Evolutionary conservation across 2,113 vertebrate genomes (phyloP), one percentile per base, ranked within the genome.

Genomic region (Pterocles gutturalis): DNA sequence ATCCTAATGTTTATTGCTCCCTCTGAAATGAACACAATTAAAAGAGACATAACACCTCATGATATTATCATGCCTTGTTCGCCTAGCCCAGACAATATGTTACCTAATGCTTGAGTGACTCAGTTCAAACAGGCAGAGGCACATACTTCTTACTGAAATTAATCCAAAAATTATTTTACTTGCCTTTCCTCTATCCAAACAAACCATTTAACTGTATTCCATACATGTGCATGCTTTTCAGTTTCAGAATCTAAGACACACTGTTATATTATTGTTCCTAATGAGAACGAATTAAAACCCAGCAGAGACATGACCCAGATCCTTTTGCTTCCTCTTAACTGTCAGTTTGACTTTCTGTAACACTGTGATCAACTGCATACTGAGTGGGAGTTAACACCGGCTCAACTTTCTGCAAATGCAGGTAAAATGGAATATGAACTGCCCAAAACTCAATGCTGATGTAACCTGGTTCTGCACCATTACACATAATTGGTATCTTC

Each of bases 1-100:
- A 88, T 73, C 64, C 51, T 97, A 97, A 98, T 97, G 96, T 95
- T 98, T 98, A 98, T 98, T 96, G 77, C 95, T 97, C 31, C 69
- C 89, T 96, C 80, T 65, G 76, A 96, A 95, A 97, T 92, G 83
- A 97, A 93, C 43, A 94, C 91, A 93, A 96, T 98, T 98, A 97
- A 98, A 73, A 85, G 86, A 94, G 51, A 88, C 87, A 83, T 83
- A 60, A 89, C 78, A 96, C 92, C 87, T 96, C 90, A 93, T 88
- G 75, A 48, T 76, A 73, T 95, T 95, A 97, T 96, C 82, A 80
- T 83, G 83, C 64, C 49, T 93, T 81, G 54, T 86, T 96, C 95
- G 21, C 7, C 71, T 76, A 96, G 69, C 71, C 81, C 62, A 96
- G 92, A 92, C 69, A 95, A 85, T 60, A 76, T 1, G 10, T 95